Evolutionary conservation across 2,113 vertebrate genomes (phyloP).

Genomic region (Poeciliopsis prolifica): DNA sequence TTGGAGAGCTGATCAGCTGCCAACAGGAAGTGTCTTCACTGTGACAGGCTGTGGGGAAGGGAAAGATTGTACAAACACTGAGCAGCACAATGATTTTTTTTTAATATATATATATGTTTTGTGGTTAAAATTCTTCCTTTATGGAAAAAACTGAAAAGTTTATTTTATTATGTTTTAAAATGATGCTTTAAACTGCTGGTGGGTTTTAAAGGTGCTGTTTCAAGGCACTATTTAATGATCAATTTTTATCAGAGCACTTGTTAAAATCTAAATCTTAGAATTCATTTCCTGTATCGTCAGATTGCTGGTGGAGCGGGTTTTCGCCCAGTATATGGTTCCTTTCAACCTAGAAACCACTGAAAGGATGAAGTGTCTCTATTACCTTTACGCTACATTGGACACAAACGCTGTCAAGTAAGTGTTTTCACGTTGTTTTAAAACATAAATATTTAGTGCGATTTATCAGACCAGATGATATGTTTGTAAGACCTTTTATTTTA

Average conservation of each 20-base stretch:
- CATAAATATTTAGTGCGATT: neutral
- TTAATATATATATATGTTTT: neutral
- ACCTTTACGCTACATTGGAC: slow-evolving; percentile 95
- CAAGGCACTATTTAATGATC: neutral
- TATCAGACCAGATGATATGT: neutral
- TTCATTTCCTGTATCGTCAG: slow-evolving; percentile 61
- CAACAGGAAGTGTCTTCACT: slow-evolving; percentile 36
- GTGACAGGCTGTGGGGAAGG: slow-evolving; percentile 10
- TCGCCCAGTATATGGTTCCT: slow-evolving; percentile 97
- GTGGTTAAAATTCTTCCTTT: slow-evolving; percentile 6
- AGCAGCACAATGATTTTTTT: neutral
- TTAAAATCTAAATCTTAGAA: neutral
- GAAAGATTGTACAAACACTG: neutral
- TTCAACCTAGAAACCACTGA: slow-evolving; percentile 95
- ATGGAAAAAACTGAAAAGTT: neutral
- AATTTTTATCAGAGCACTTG: no score
- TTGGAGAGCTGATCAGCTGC: slow-evolving; percentile 24
- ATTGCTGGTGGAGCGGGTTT: slow-evolving; percentile 95
- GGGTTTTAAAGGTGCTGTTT: no score
- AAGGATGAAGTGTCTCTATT: slow-evolving; percentile 97
- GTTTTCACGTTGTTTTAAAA: neutral
- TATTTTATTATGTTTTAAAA: neutral
- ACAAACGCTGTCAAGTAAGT: slow-evolving; percentile 95
- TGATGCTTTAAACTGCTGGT: neutral
- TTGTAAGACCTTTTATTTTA: neutral